Conservation (phyloP, 2,888 invertebrate genomes). For the Tenthredo mesomela region DNA sequence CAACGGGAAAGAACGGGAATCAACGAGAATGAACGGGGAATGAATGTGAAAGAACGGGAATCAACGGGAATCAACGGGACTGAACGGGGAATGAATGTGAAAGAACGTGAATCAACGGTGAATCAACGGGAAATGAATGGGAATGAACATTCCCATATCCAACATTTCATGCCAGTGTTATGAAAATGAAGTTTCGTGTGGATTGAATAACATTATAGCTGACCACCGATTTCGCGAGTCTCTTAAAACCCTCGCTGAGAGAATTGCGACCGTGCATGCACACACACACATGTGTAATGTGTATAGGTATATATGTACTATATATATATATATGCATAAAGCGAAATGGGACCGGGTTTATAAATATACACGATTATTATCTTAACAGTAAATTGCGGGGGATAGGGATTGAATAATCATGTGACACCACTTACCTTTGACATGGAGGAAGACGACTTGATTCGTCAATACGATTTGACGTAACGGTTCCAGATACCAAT, state of each 20-base stretch:
- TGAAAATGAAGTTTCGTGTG: no score
- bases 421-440: slow-evolving; percentile 70
- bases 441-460: slow-evolving; percentile 69
- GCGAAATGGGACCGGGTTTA: slow-evolving; percentile 18
- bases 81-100: no score
- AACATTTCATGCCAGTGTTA: no score
- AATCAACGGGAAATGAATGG: no score
- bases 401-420: background rate
- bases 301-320: no score
- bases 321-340: background rate
- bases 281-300: no score
- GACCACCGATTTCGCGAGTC: background rate
- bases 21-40: no score
- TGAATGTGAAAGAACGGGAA: no score
- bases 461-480: slow-evolving; percentile 16
- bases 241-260: background rate
- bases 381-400: background rate
- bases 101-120: no score
- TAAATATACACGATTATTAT: slow-evolving; percentile 12
- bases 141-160: no score
- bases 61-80: no score
- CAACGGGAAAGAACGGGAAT: no score
- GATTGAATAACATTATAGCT: background rate
- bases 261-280: background rate
- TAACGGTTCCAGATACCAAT: slow-evolving; percentile 52